phyloP scores from a whole-genome alignment of 2,797 vertebrate genomes.

The Adelosebastes latens region DNA sequence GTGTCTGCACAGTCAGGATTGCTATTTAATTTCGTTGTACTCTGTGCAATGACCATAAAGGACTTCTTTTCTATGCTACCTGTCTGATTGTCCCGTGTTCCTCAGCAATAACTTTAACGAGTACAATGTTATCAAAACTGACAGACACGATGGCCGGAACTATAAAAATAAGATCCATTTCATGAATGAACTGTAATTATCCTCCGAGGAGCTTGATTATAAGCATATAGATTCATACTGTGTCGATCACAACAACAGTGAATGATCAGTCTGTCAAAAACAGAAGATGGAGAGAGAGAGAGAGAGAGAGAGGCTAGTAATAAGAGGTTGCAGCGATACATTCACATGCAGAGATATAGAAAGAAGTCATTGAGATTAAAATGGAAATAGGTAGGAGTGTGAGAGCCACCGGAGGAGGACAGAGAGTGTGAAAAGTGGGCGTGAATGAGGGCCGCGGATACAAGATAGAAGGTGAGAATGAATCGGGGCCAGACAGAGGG shows the following conservation, averaged over 20 bases:
- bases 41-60: too few species aligned
- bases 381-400: slow-evolving; percentile 38
- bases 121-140: not conserved
- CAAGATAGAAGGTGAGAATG: slow-evolving; percentile 60
- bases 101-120: not conserved
- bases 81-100: not conserved
- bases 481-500: slow-evolving; percentile 7
- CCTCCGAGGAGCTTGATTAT: not conserved
- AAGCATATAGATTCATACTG: not conserved
- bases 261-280: slow-evolving; percentile 8
- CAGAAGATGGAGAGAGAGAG: not conserved
- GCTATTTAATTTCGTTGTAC: too few species aligned
- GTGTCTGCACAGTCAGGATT: too few species aligned
- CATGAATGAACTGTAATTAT: not conserved
- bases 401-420: not conserved
- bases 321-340: slow-evolving; percentile 2
- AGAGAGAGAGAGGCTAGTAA: not conserved
- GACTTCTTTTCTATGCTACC: too few species aligned
- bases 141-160: not conserved
- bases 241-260: not conserved
- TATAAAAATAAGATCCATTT: not conserved
- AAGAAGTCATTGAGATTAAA: slow-evolving; percentile 37
- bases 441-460: slow-evolving; percentile 41
- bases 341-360: not conserved
- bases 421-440: slow-evolving; percentile 27